Base-by-base conservation (phyloP, 2,888 invertebrate species). In the Amphimallon solstitiale region DNA sequence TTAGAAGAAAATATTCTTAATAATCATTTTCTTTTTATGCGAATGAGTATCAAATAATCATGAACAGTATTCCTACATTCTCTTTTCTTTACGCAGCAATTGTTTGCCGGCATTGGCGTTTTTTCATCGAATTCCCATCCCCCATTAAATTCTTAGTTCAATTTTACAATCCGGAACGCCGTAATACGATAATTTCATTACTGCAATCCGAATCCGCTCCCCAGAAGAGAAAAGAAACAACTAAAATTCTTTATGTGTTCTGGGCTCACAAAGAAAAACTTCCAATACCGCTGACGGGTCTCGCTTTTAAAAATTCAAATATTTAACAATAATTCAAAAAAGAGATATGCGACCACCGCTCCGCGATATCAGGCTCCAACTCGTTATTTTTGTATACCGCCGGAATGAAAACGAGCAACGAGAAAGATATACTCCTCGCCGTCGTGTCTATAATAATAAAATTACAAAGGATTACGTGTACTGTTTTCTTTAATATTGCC, bases 401-500 rank as follows among this genome's bases (percentile, higher is more conserved):
- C 37, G 1, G 38, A 38, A 38, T 54, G 37, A 54, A 29, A 5
- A 9, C 29, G 29, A 29, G 9, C 29, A 29, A 21, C 19, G 38
- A 7, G 38, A 35, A 51, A 51, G 38, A 38, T 54, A 54, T 54
- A 37, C 17, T 54, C 52, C 19, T 17, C n/a, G n/a, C n/a, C n/a
- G n/a, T n/a, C 17, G n/a, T 19, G 17, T 38, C 37, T 54, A n/a
- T n/a, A n/a, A n/a, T n/a, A 54, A 54, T 54, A 54, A 54, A 54
- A 54, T 54, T 54, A 54, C 38, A 21, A 37, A 19, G 52, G 7
- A 52, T 17, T 54, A 54, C 52, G 52, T 54, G 52, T 54, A 37
- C 37, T 54, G 52, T 54, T 54, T 54, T 54, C 37, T 21, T 54
- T 54, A 54, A 38, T 54, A 54, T 38, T 37, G 17, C 37, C 9